Percentiles rank a stretch among this genome's conserved stretches.
Conservation (phyloP, 2,888 invertebrate genomes). For the Patella pellucida region DNA sequence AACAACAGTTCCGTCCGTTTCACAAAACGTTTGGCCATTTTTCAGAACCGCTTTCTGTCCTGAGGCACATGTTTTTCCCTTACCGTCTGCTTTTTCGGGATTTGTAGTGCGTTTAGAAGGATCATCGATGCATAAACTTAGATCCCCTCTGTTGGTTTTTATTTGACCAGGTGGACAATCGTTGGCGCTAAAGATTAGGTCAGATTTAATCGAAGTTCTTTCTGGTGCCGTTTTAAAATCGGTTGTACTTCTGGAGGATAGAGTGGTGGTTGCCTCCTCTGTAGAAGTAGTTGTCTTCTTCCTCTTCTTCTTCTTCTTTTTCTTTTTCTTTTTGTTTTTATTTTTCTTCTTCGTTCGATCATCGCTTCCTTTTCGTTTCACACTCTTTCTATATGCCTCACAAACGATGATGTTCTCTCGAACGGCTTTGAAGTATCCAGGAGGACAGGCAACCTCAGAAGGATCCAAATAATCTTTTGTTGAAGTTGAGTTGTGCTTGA, state of each 20-base stretch:
- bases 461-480: slow-evolving; percentile 3
- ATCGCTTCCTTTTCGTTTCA: background rate
- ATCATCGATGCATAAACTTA: background rate
- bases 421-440: slow-evolving; percentile 14
- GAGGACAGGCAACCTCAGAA: slow-evolving; percentile 14
- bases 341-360: slow-evolving; percentile 8
- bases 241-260: background rate
- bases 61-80: background rate
- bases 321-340: background rate
- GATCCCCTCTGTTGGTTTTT: background rate
- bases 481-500: background rate
- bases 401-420: slow-evolving; percentile 19
- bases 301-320: background rate
- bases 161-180: background rate
- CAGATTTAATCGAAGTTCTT: background rate
- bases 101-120: background rate
- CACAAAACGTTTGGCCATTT: background rate
- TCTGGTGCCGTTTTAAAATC: background rate
- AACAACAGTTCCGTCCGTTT: background rate
- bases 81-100: background rate
- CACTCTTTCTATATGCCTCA: slow-evolving; percentile 15
- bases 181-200: background rate
- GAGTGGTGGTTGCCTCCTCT: background rate
- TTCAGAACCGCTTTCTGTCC: background rate
- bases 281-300: background rate